phyloP scores from a whole-genome alignment of 2,888 invertebrate genomes.

The Spisula solida region DNA sequence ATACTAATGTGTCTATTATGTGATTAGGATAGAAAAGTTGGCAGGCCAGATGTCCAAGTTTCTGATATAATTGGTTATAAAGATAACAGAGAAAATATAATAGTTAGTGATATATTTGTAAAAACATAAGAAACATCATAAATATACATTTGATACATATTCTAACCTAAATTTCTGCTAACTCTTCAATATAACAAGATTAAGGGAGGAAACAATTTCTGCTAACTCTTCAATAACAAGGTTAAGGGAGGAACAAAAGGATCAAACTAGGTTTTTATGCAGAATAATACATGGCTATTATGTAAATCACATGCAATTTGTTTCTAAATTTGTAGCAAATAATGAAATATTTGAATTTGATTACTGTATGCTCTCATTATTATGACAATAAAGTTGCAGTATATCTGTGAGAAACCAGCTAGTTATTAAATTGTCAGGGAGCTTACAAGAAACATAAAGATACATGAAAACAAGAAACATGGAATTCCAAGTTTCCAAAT shows the following conservation, averaged over 20 bases:
- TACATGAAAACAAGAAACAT: not conserved
- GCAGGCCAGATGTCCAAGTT: slow-evolving; percentile 9
- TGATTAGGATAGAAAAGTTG: slow-evolving; percentile 6
- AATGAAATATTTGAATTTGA: slow-evolving; percentile 27
- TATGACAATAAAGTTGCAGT: slow-evolving; percentile 1
- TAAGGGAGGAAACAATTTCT: not conserved
- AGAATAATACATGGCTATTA: not conserved
- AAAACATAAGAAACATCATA: not conserved
- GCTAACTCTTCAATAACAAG: not conserved
- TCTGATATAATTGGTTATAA: not conserved
- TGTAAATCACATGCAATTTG: slow-evolving; percentile 20
- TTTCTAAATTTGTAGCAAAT: not conserved
- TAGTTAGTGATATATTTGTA: not conserved
- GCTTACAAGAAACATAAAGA: not conserved
- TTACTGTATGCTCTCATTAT: not conserved
- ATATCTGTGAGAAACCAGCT: not conserved
- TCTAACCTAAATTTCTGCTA: not conserved
- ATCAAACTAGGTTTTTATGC: not conserved
- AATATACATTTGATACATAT: not conserved
- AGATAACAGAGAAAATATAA: slow-evolving; percentile 2
- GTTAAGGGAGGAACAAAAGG: not conserved
- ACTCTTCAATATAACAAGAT: not conserved
- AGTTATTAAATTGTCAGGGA: not conserved
- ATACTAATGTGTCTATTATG: slow-evolving; percentile 1
- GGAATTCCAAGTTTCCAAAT: not conserved